Base-by-base conservation (phyloP, 2,797 vertebrate species). In the Triplophysa yarkandensis region DNA sequence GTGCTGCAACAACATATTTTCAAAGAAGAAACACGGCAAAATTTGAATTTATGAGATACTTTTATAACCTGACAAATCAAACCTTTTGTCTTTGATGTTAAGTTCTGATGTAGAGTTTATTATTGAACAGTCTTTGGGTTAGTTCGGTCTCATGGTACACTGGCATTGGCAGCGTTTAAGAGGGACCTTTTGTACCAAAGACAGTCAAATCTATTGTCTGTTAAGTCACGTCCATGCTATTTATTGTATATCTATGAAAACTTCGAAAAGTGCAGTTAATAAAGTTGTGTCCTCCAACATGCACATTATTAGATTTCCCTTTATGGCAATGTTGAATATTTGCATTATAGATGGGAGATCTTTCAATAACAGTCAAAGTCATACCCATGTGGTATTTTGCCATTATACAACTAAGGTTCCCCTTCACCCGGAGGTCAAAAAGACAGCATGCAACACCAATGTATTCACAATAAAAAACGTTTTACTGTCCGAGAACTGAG, bases 31-130 rank as follows among this genome's bases (percentile, higher is more conserved):
- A 13, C 25, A 34, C 19, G 55, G 44, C 10, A 32, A 17, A 25
- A n/a, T 25, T 8, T 52, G 16, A 61, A 19, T n/a, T 55, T 43
- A 41, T 19, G 13, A 52, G 43, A 43, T 58, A 11, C 32, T 50
- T 71, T n/a, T 65, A n/a, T n/a, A 58, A 58, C 28, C 68, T 43
- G n/a, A 21, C 17, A 5, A 27, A 32, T 63, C 28, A 16, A 41
- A 13, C 10, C 27, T 41, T 39, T 71, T 60, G 61, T 66, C 57
- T 55, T 36, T 63, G 58, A 46, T 46, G 58, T 52, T 71, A 41
- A 71, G 23, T 28, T 27, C 1, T 2, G 23, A 43, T 55, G 21
- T 23, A 63, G 30, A 62, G 16, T 41, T 54, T 8, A 25, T 6
- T 54, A 39, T 65, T 3, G 7, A 4, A 44, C 16, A 1, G 10